Percentiles rank a stretch among this genome's conserved stretches.
Evolutionary conservation across 1,140 invertebrate species (phyloP).

Genomic region (Eupristina koningsbergeri): DNA sequence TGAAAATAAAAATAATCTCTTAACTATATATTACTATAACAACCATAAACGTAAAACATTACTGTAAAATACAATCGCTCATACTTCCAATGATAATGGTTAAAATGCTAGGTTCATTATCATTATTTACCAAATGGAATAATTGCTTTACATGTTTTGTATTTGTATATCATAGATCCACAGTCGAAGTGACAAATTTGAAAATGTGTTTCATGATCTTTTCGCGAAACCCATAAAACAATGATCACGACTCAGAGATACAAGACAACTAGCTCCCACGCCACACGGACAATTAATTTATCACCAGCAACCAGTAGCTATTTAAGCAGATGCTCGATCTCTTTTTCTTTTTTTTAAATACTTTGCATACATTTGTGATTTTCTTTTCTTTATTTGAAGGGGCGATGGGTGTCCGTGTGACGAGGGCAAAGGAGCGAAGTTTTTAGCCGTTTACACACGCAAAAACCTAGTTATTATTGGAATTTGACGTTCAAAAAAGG

Average conservation of each 20-base stretch:
- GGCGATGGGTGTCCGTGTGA: conserved; percentile 56
- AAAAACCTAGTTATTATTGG: conserved; percentile 31
- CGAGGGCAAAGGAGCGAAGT: conserved; percentile 63
- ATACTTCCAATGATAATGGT: too few relatives aligned
- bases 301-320: neutral
- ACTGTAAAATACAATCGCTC: too few relatives aligned
- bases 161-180: neutral
- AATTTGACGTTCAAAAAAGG: conserved; percentile 30
- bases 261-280: conserved; percentile 67
- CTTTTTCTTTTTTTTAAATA: neutral
- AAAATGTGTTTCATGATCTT: neutral
- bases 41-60: too few relatives aligned
- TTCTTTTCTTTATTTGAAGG: neutral
- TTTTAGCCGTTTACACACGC: conserved; percentile 48
- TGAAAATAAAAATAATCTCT: neutral
- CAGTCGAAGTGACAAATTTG: neutral
- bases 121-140: too few relatives aligned
- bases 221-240: conserved; percentile 20
- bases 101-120: too few relatives aligned
- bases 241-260: conserved; percentile 52
- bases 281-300: conserved; percentile 55
- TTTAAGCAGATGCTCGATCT: neutral
- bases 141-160: too few relatives aligned
- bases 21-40: too few relatives aligned
- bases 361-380: neutral